Conservation (phyloP, 2,888 invertebrate species). For the Halictus ligatus region DNA sequence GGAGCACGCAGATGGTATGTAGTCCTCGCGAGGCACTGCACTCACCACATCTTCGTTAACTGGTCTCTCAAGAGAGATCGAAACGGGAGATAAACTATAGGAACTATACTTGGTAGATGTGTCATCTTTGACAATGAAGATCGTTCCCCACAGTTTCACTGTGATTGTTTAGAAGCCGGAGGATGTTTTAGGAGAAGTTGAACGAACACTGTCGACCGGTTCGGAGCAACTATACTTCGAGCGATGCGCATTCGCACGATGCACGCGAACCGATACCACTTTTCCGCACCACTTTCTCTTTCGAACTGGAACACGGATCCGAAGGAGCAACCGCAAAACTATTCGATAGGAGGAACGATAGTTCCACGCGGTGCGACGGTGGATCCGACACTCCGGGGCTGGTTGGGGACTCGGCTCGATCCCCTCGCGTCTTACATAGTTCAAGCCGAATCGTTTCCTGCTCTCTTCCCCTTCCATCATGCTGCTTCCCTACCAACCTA, state of each 20-base stretch:
- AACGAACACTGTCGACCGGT: background rate
- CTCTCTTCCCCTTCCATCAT: constrained; percentile 55
- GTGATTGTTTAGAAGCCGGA: background rate
- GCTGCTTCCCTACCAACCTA: constrained; percentile 39
- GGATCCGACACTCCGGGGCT: constrained; percentile 76
- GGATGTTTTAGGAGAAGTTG: background rate
- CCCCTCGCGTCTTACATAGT: constrained; percentile 76
- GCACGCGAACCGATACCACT: background rate
- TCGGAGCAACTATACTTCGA: background rate
- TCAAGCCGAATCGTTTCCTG: constrained; percentile 68
- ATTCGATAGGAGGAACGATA: constrained; percentile 1
- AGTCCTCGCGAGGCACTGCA: background rate
- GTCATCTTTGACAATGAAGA: background rate
- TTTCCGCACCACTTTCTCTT: background rate
- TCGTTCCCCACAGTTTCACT: background rate
- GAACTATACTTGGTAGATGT: background rate
- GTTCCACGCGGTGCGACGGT: constrained; percentile 75
- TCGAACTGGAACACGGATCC: background rate
- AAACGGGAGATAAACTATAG: background rate
- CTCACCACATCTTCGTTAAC: background rate
- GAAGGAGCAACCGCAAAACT: background rate
- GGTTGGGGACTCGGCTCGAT: constrained; percentile 60
- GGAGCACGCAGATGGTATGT: background rate
- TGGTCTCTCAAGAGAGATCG: background rate
- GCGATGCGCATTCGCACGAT: background rate